phyloP scores from a whole-genome alignment of 2,888 invertebrate species.

The Drosophila pseudotalamancana region DNA sequence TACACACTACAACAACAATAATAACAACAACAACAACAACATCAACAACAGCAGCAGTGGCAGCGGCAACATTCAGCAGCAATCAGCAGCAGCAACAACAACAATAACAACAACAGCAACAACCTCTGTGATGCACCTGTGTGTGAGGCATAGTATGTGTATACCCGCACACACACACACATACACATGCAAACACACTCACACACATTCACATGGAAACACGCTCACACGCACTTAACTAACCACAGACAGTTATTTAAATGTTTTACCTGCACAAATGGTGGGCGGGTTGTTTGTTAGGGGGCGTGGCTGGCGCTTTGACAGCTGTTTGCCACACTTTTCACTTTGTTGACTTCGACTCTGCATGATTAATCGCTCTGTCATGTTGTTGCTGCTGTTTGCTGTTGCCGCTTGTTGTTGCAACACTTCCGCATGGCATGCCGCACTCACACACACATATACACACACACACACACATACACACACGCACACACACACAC shows the following conservation, averaged over 20 bases:
- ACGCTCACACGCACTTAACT: background rate
- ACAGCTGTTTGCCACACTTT: conserved; percentile 10
- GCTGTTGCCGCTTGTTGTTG: conserved; percentile 42
- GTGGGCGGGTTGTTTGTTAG: background rate
- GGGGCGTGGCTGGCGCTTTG: conserved; percentile 9
- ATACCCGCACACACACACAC: conserved; percentile 32
- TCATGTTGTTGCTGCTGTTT: conserved; percentile 26
- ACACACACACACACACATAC: conserved; percentile 19
- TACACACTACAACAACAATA: conserved; percentile 38
- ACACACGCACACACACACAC: background rate
- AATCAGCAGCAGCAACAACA: conserved; percentile 39
- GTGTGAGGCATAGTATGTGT: conserved; percentile 84
- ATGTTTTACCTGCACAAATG: conserved; percentile 4
- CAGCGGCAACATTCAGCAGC: conserved; percentile 51
- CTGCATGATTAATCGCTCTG: conserved; percentile 52
- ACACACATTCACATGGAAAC: conserved; percentile 2
- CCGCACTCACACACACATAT: conserved; percentile 16
- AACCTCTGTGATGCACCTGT: conserved; percentile 82
- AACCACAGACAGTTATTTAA: conserved; percentile 12
- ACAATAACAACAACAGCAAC: conserved; percentile 40
- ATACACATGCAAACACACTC: conserved; percentile 6
- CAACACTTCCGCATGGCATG: conserved; percentile 41
- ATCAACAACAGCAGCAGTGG: conserved; percentile 41
- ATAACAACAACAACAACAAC: conserved; percentile 33
- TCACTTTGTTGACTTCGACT: conserved; percentile 31